Evolutionary conservation across 2,797 vertebrate genomes (phyloP).

Genomic region (Hafferia zeledoni): DNA sequence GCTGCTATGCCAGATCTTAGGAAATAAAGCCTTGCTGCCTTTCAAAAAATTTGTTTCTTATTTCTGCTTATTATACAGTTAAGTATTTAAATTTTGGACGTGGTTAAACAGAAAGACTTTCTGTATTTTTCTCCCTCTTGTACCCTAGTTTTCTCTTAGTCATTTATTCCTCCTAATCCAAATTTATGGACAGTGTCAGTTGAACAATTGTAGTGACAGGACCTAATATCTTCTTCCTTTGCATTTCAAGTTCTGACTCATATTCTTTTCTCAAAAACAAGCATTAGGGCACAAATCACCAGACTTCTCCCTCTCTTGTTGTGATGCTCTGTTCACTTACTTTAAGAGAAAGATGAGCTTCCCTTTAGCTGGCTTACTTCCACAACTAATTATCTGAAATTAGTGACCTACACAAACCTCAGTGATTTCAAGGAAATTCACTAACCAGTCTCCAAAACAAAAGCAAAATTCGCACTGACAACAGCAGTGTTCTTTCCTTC

Average conservation of each 20-base stretch:
- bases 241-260: background rate
- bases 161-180: background rate
- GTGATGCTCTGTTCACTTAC: background rate
- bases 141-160: background rate
- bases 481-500: background rate
- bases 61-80: background rate
- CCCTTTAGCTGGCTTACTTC: slow-evolving; percentile 19
- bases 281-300: background rate
- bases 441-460: background rate
- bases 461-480: background rate
- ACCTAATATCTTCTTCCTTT: background rate
- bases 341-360: slow-evolving; percentile 4
- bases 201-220: background rate
- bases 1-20: background rate
- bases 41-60: accelerated
- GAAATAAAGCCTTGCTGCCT: background rate
- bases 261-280: background rate
- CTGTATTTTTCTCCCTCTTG: background rate
- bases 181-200: background rate
- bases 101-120: background rate
- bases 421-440: slow-evolving; percentile 29
- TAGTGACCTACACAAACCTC: slow-evolving; percentile 30
- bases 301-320: background rate
- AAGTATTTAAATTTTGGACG: background rate
- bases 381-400: slow-evolving; percentile 55